These are phyloP conservation scores for Martes martes DNA, from an alignment of 2,113 vertebrate species.

Conservation along the genomic window DNA sequence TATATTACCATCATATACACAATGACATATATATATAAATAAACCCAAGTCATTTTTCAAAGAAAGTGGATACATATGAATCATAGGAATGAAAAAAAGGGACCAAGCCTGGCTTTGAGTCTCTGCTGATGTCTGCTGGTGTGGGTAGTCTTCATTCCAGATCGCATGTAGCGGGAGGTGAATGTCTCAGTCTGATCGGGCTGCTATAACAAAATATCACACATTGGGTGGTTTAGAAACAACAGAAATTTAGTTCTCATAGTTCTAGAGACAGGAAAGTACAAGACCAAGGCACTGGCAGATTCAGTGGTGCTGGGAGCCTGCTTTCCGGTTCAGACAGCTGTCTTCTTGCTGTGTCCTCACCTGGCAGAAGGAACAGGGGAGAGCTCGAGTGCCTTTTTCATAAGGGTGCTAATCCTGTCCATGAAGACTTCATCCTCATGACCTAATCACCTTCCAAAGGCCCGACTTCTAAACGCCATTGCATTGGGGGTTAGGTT, in stretches of 20 bases:
- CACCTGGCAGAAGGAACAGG: neutral
- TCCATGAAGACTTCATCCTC: neutral
- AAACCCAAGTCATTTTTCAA: neutral
- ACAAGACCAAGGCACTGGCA: neutral
- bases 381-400: neutral
- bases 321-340: neutral
- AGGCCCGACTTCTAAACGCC: neutral
- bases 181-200: neutral
- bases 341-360: neutral
- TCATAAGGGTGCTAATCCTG: neutral
- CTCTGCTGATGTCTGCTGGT: neutral
- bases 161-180: fast-evolving
- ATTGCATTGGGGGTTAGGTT: neutral
- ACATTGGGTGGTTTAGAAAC: neutral
- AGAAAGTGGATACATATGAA: neutral
- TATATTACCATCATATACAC: neutral
- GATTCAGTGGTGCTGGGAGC: neutral
- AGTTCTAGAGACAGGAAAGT: neutral
- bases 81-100: neutral
- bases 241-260: neutral
- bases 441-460: neutral
- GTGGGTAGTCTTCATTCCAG: neutral
- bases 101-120: neutral
- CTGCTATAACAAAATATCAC: neutral
- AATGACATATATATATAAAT: neutral